These are phyloP conservation scores for Callipepla squamata DNA, from an alignment of 2,113 vertebrate genomes.

Conservation along the genomic window DNA sequence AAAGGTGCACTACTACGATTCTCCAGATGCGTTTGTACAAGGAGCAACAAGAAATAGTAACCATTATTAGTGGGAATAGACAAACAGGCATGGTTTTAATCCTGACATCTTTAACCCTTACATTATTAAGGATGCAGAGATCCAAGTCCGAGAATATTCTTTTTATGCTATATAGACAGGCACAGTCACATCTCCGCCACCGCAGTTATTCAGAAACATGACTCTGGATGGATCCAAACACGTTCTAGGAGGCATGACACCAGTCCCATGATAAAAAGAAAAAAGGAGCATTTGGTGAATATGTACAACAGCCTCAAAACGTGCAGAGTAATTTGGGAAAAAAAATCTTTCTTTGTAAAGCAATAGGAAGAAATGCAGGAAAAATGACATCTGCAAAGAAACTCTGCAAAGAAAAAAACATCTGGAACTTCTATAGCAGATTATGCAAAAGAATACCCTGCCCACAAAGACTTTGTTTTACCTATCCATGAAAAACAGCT, in stretches of 20 bases:
- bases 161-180: background rate
- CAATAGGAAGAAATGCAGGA: constrained; percentile 18
- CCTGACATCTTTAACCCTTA: background rate
- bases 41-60: background rate
- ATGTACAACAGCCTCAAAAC: background rate
- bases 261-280: background rate
- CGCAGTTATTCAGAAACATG: background rate
- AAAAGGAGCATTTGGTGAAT: background rate
- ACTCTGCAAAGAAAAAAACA: background rate
- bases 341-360: background rate
- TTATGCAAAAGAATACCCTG: constrained; percentile 44
- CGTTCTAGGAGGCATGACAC: background rate
- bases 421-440: constrained; percentile 25
- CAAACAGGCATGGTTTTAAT: background rate
- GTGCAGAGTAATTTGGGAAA: background rate
- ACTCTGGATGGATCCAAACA: background rate
- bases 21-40: background rate
- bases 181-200: background rate
- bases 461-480: constrained; percentile 21
- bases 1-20: background rate
- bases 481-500: constrained; percentile 53
- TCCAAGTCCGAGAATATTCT: background rate
- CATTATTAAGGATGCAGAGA: background rate
- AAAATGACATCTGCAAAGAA: constrained; percentile 38
- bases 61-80: background rate